These are phyloP conservation scores for Apostichopus japonicus DNA, from an alignment of 35 echinoderm and acorn worm genomes.

Conservation along the genomic window DNA sequence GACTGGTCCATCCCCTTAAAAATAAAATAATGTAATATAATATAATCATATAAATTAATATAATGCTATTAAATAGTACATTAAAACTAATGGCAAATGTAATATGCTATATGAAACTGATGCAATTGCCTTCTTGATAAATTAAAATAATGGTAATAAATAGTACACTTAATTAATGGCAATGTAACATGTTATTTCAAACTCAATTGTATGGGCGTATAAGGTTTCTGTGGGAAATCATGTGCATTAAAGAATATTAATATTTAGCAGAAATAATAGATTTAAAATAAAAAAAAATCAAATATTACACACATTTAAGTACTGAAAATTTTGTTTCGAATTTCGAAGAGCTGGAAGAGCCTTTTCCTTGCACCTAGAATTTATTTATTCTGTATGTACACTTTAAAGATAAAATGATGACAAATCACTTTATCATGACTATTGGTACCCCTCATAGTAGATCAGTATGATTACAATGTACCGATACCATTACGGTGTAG, in stretches of 20 bases:
- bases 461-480: no score
- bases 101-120: no score
- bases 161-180: neutral
- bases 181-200: neutral
- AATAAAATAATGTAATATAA: no score
- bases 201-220: neutral
- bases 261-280: neutral
- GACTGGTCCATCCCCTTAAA: no score
- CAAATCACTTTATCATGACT: no score
- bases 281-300: neutral
- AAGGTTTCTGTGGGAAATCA: neutral
- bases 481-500: no score
- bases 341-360: conserved; percentile 12
- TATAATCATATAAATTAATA: no score
- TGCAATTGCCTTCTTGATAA: neutral
- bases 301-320: conserved; percentile 37
- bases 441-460: no score
- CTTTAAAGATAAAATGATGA: no score
- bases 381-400: neutral
- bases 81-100: no score
- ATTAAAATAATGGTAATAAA: neutral
- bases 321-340: neutral
- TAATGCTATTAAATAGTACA: no score
- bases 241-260: neutral
- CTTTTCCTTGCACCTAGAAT: neutral